phyloP scores from a whole-genome alignment of 2,888 invertebrate species.

The Ectemnius lituratus region DNA sequence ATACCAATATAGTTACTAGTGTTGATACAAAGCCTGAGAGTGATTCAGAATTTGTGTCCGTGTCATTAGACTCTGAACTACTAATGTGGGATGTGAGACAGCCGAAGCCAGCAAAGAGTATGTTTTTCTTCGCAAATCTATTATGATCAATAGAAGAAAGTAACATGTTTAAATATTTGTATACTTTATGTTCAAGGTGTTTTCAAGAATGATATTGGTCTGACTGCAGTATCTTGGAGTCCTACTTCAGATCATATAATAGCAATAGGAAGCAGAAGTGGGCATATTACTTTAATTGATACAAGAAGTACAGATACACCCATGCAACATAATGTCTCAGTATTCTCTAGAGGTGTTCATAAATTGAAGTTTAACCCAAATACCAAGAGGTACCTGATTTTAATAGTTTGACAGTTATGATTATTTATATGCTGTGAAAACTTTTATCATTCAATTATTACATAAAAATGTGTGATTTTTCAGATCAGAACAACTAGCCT shows the following conservation, averaged over 20 bases:
- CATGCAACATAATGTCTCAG: slow-evolving; percentile 68
- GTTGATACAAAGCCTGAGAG: slow-evolving; percentile 79
- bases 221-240: slow-evolving; percentile 78
- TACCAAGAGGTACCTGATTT: slow-evolving; percentile 60
- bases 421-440: neutral
- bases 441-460: neutral
- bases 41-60: slow-evolving; percentile 79
- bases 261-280: slow-evolving; percentile 79
- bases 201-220: slow-evolving; percentile 48
- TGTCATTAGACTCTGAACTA: slow-evolving; percentile 70
- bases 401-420: neutral
- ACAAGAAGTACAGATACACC: slow-evolving; percentile 76
- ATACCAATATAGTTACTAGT: slow-evolving; percentile 73
- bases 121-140: slow-evolving; percentile 3
- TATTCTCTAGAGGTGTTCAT: slow-evolving; percentile 74
- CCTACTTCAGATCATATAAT: slow-evolving; percentile 76
- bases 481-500: slow-evolving; percentile 77
- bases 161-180: neutral
- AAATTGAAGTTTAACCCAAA: slow-evolving; percentile 74
- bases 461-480: slow-evolving; percentile 29
- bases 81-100: slow-evolving; percentile 74
- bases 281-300: slow-evolving; percentile 79
- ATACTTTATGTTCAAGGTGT: slow-evolving; percentile 70
- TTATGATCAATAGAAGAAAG: neutral
- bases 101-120: slow-evolving; percentile 70